Evolutionary conservation across 2,888 invertebrate genomes (phyloP), one percentile per base, ranked within the genome.

Genomic region (Drosophila antonietae): DNA sequence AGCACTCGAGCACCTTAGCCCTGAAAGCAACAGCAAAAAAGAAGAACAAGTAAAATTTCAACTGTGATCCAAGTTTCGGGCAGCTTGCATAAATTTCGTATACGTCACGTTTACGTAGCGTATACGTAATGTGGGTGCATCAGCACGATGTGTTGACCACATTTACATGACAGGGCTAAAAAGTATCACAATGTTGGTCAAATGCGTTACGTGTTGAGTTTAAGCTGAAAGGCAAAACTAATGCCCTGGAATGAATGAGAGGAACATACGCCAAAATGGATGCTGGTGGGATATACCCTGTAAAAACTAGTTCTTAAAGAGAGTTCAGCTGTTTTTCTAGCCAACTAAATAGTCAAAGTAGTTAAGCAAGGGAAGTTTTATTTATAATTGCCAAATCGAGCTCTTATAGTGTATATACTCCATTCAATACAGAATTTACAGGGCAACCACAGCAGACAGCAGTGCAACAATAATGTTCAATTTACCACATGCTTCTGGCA

Each of bases 1-100:
- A 97, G 92, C 95, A 96, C 92, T 95, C 96, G 87, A 96, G 93
- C 53, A 96, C 95, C 92, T 96, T 96, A 66, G 95, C 95, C 84
- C 96, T 95, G 94, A 3, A 93, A 93, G 94, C 3, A 93, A 93
- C 52, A 60, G 70, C 39, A 53, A 55, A 63, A 74, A 0, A 37
- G 20, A 20, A 20, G 23, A 23, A 23, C 3, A 23, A 23, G 23
- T 23, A 57, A 66, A 66, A 61, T 72, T 55, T 37, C 44, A 78
- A 60, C 59, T 72, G 64, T 56, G 62, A n/a, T 28, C 44, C 49
- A 55, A 72, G 43, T 61, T 68, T 52, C 10, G 37, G 47, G 44
- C 33, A 23, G 39, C 20, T 39, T 41, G 78, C 62, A 80, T 73
- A 70, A 53, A 76, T 60, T 60, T 43, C 80, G 68, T 49, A 67